Percentiles rank a stretch among this genome's conserved stretches.
Conservation (phyloP, 2,888 invertebrate genomes). For the Drosophila pullipes region DNA sequence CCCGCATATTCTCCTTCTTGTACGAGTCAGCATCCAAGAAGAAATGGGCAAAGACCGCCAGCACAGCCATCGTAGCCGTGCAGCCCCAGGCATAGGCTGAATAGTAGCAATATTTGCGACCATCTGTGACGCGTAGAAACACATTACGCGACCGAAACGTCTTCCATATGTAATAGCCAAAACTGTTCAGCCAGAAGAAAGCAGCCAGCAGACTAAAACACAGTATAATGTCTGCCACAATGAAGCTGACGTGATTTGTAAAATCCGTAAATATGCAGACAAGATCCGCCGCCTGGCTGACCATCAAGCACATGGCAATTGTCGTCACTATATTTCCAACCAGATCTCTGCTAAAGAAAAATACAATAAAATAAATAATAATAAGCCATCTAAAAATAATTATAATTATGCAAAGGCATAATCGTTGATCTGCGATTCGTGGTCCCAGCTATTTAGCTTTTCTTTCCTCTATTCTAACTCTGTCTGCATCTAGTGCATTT, state of each 20-base stretch:
- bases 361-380: slow-evolving; percentile 20
- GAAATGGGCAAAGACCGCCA: slow-evolving; percentile 93
- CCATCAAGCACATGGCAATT: slow-evolving; percentile 91
- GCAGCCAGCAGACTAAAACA: slow-evolving; percentile 92
- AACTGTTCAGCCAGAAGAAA: slow-evolving; percentile 94
- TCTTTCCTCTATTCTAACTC: not conserved
- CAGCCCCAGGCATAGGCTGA: slow-evolving; percentile 92
- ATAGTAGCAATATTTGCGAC: slow-evolving; percentile 94
- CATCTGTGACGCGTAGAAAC: slow-evolving; percentile 93
- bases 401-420: not conserved
- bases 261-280: slow-evolving; percentile 93
- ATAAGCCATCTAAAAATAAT: not conserved
- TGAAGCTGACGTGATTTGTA: slow-evolving; percentile 92
- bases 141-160: slow-evolving; percentile 94
- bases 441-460: not conserved
- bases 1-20: slow-evolving; percentile 87
- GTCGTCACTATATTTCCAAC: slow-evolving; percentile 94
- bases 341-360: slow-evolving; percentile 87
- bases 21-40: slow-evolving; percentile 88
- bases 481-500: not conserved
- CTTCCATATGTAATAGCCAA: slow-evolving; percentile 95
- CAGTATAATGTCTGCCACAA: slow-evolving; percentile 92
- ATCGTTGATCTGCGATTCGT: not conserved
- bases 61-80: slow-evolving; percentile 89
- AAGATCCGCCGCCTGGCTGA: slow-evolving; percentile 91